Base-by-base conservation (phyloP, 2,888 invertebrate genomes). In the Apotomis betuletana region DNA sequence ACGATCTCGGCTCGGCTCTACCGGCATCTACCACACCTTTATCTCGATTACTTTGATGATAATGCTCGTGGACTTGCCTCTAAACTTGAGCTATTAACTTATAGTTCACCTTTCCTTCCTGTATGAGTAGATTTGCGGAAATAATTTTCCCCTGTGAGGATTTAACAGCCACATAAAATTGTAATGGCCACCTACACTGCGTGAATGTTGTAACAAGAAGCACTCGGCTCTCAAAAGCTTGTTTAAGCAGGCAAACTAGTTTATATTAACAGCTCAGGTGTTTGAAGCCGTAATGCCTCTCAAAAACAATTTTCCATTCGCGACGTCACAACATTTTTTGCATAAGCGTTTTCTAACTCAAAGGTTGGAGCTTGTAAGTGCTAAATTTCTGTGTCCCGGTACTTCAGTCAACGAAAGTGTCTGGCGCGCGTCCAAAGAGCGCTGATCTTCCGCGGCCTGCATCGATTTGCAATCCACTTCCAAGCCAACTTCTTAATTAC, bases 391-490 rank as follows among this genome's bases (percentile, higher is more conserved):
- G 79, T 77, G 78, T 78, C 81, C 80, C 80, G 75, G 77, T 80
- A 70, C 76, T 78, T 71, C 67, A 76, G 77, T 74, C 76, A 78
- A 80, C 78, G 83, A 86, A 86, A 87, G 85, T 86, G 79, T 77
- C 86, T 91, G 92, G 92, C 90, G 74, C 74, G 75, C 74, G 75
- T 85, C 90, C 91, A 91, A 88, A 81, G 83, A 79, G 78, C 83
- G 82, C 80, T 80, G 81, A 87, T 88, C 82, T 89, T 90, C 88
- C 81, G 77, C 86, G 90, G 90, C 90, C 85, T 89, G 87, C 88
- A 88, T 85, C 81, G 82, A 84, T 85, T 80, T 76, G 76, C 81
- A 78, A 79, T 77, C 78, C 74, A 80, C 80, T 80, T 77, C 82
- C 75, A 77, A 79, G 84, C 82, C 82, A 84, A 85, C 82, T 85